phyloP scores from a whole-genome alignment of 2,888 invertebrate species.

The Chromoteleia sp. region DNA sequence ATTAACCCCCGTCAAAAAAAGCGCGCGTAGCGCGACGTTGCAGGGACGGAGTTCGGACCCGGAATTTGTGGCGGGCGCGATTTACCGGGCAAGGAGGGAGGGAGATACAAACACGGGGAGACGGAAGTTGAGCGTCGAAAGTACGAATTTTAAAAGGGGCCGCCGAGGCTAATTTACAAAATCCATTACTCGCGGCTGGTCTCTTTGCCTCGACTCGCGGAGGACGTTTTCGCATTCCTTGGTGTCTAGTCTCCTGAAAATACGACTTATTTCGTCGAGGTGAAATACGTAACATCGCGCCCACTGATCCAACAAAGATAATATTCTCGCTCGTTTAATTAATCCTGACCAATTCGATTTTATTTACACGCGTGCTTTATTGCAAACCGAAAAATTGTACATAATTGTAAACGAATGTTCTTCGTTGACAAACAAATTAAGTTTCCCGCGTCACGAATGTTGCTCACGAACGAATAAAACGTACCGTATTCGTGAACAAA shows the following conservation, averaged over 20 bases:
- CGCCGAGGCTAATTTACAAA: conserved; percentile 2
- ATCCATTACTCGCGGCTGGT: neutral
- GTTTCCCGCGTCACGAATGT: too few relatives aligned
- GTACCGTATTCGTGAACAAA: too few relatives aligned
- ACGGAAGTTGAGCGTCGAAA: too few relatives aligned
- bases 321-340: neutral
- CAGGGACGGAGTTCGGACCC: neutral
- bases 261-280: conserved; percentile 6
- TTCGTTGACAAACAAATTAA: too few relatives aligned
- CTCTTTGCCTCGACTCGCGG: neutral
- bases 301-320: neutral
- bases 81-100: too few relatives aligned
- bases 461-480: too few relatives aligned
- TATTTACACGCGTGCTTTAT: too few relatives aligned
- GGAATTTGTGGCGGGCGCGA: neutral
- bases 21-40: conserved; percentile 6
- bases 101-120: too few relatives aligned
- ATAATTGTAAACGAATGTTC: neutral
- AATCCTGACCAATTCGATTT: neutral
- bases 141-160: too few relatives aligned
- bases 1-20: conserved; percentile 10
- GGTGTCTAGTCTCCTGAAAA: neutral
- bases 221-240: conserved; percentile 6
- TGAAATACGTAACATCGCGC: neutral
- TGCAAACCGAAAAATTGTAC: too few relatives aligned